These are phyloP conservation scores for Rhinolophus sinicus DNA, from an alignment of 2,113 vertebrate species.

Conservation along the genomic window DNA sequence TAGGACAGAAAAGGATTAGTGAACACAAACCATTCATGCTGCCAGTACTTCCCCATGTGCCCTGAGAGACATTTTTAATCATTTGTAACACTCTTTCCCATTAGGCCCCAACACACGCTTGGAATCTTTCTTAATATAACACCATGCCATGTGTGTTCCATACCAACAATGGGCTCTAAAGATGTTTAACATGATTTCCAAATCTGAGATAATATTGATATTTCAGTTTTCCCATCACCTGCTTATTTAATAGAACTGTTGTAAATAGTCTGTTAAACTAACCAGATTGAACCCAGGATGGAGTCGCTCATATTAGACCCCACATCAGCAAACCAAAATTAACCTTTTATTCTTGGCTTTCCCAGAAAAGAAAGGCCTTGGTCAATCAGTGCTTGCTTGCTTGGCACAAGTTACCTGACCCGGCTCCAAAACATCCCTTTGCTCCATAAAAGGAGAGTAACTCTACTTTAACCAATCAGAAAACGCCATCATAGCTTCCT, in stretches of 20 bases:
- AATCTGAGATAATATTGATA: not conserved
- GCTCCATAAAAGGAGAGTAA: too few species aligned
- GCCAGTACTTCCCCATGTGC: not conserved
- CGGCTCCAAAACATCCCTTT: too few species aligned
- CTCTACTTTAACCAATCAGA: too few species aligned
- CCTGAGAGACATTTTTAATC: not conserved
- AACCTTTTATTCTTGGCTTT: too few species aligned
- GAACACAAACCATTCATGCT: not conserved
- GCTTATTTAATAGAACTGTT: not conserved
- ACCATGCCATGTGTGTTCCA: not conserved
- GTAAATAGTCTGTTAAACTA: not conserved
- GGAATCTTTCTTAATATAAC: not conserved
- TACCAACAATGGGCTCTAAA: not conserved
- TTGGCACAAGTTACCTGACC: too few species aligned
- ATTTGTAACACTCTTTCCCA: not conserved
- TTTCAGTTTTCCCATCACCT: not conserved
- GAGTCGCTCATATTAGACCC: too few species aligned
- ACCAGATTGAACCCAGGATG: too few species aligned
- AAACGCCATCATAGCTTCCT: too few species aligned
- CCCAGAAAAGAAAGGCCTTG: too few species aligned
- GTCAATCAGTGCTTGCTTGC: too few species aligned
- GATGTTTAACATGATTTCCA: not conserved
- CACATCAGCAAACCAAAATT: too few species aligned
- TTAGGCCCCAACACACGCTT: not conserved
- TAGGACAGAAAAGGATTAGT: not conserved